phyloP scores from a whole-genome alignment of 2,797 vertebrate genomes.

The Streptopelia turtur region DNA sequence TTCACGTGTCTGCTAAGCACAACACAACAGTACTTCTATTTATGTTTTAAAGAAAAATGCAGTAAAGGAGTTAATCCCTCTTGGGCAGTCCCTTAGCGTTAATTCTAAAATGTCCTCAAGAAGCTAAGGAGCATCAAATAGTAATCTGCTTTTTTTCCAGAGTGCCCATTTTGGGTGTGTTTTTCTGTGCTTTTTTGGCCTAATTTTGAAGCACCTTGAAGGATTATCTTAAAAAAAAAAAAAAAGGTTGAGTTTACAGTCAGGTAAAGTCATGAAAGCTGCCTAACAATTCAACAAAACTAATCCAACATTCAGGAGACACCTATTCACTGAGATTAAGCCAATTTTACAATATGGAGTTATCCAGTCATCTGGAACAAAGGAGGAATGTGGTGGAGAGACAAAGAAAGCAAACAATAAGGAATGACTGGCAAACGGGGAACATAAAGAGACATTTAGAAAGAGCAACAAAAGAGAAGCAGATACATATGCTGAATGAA shows the following conservation, averaged over 20 bases:
- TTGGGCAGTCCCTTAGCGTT: neutral
- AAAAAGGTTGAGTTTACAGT: conserved; percentile 7
- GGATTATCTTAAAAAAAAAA: conserved; percentile 30
- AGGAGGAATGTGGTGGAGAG: neutral
- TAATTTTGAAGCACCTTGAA: conserved; percentile 5
- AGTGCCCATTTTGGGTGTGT: neutral
- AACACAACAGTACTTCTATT: neutral
- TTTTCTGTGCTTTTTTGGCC: neutral
- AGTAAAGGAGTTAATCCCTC: neutral
- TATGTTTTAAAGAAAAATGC: neutral
- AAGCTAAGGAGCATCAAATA: neutral
- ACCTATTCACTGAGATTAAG: conserved; percentile 44
- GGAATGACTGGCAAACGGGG: neutral
- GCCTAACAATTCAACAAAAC: conserved; percentile 51
- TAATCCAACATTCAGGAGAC: conserved; percentile 25
- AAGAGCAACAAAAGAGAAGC: neutral
- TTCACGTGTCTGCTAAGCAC: neutral
- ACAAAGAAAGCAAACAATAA: conserved; percentile 25
- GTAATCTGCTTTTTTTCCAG: neutral
- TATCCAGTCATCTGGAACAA: conserved; percentile 58
- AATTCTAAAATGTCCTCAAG: neutral
- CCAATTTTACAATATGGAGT: conserved; percentile 36
- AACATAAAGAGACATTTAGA: neutral
- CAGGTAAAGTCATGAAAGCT: conserved; percentile 29
- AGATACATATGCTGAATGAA: neutral